A percentile compares a stretch with the other conserved stretches of the same genome.
These are phyloP conservation scores for Macropodus opercularis DNA, from an alignment of 2,797 vertebrate genomes.

Conservation along the genomic window DNA sequence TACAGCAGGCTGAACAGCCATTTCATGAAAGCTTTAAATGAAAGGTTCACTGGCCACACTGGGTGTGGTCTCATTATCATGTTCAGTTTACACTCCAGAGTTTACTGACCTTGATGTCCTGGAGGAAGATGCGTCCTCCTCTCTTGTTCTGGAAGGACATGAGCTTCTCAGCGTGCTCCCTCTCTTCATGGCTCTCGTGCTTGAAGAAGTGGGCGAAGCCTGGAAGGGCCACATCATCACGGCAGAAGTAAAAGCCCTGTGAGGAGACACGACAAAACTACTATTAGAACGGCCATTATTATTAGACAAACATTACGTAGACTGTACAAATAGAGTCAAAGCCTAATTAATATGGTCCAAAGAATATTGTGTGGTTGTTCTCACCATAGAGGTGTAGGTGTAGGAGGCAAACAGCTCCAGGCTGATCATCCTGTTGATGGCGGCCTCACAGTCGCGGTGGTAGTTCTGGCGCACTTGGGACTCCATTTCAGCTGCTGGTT, in stretches of 20 bases:
- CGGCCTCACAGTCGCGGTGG: conserved; percentile 85
- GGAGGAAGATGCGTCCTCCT: conserved; percentile 79
- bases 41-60: too few relatives aligned
- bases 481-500: conserved; percentile 78
- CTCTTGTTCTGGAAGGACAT: conserved; percentile 82
- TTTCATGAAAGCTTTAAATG: too few relatives aligned
- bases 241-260: conserved; percentile 80
- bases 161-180: conserved; percentile 79
- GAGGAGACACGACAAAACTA: neutral
- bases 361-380: neutral
- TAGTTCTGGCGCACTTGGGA: conserved; percentile 89
- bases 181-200: conserved; percentile 79
- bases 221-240: conserved; percentile 82
- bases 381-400: conserved; percentile 87
- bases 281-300: conserved; percentile 28
- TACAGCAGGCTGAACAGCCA: neutral
- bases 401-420: conserved; percentile 85
- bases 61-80: too few relatives aligned
- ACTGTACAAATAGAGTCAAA: too few relatives aligned
- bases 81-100: too few relatives aligned
- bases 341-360: too few relatives aligned
- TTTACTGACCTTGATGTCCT: conserved; percentile 75
- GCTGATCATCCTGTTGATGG: conserved; percentile 87
- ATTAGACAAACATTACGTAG: too few relatives aligned
- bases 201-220: conserved; percentile 84